These are phyloP conservation scores for Bucco capensis DNA, from an alignment of 2,113 vertebrate species.

Conservation along the genomic window DNA sequence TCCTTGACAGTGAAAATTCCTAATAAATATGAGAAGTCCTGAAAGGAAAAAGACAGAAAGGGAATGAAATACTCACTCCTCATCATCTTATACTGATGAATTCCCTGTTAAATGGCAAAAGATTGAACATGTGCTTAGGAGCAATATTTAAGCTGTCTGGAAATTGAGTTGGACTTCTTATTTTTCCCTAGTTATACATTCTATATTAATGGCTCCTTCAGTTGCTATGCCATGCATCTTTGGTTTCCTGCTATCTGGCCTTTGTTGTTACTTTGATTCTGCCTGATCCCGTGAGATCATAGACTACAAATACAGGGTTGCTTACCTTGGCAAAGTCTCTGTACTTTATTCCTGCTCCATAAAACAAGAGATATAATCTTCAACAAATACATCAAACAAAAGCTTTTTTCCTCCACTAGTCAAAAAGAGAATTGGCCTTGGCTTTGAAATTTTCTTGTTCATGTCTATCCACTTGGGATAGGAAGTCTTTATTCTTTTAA, in stretches of 20 bases:
- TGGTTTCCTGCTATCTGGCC: background rate
- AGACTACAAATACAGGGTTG: background rate
- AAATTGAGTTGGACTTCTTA: background rate
- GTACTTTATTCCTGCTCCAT: background rate
- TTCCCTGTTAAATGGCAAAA: background rate
- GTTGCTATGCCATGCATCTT: background rate
- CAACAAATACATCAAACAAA: background rate
- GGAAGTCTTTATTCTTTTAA: background rate
- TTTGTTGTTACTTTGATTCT: background rate
- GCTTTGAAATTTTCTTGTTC: background rate
- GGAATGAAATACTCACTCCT: background rate
- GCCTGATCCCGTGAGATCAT: background rate
- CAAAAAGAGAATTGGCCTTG: background rate
- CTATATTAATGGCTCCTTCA: background rate
- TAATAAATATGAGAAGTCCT: background rate
- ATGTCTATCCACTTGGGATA: background rate
- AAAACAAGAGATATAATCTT: background rate
- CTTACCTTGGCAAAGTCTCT: background rate
- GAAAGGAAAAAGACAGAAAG: background rate
- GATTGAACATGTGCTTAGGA: background rate
- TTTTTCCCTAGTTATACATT: background rate
- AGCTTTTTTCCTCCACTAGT: background rate
- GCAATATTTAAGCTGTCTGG: background rate
- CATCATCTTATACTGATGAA: background rate
- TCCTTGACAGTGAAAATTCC: background rate